A percentile compares a stretch with the other conserved stretches of the same genome.
Conservation (phyloP, 2,888 invertebrate species). For the Stictocephala bisonia region DNA sequence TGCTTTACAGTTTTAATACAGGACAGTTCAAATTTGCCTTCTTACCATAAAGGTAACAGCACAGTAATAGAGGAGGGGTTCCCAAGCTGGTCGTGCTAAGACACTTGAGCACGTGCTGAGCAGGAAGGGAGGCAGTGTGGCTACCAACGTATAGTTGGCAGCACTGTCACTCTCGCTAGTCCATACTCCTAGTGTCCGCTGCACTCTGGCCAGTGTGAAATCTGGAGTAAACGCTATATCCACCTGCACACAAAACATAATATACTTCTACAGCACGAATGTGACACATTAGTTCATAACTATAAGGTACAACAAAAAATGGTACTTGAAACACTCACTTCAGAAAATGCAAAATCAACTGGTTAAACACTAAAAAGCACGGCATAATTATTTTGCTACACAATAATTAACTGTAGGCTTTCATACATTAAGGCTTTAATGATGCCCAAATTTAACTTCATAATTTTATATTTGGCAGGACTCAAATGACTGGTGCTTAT, state of each 20-base stretch:
- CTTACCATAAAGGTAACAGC: conserved; percentile 68
- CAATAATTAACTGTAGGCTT: too few relatives aligned
- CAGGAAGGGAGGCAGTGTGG: conserved; percentile 72
- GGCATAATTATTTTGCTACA: too few relatives aligned
- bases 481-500: too few relatives aligned
- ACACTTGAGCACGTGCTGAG: conserved; percentile 76
- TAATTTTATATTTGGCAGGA: too few relatives aligned
- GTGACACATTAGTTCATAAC: too few relatives aligned
- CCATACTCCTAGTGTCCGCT: conserved; percentile 71
- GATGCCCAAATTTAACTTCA: too few relatives aligned
- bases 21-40: too few relatives aligned
- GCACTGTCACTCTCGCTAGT: conserved; percentile 66
- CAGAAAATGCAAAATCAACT: too few relatives aligned
- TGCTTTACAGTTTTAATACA: too few relatives aligned
- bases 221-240: conserved; percentile 92
- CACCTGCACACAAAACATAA: conserved; percentile 65
- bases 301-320: not conserved
- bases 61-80: conserved; percentile 75
- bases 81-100: conserved; percentile 82
- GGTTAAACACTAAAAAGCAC: too few relatives aligned
- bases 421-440: too few relatives aligned
- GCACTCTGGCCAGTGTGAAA: conserved; percentile 81
- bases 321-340: not conserved
- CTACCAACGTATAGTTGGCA: conserved; percentile 76
- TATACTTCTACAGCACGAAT: too few relatives aligned